A percentile compares a stretch with the other conserved stretches of the same genome.
These are phyloP conservation scores for Acronicta alni DNA, from an alignment of 2,888 invertebrate genomes.

Conservation along the genomic window DNA sequence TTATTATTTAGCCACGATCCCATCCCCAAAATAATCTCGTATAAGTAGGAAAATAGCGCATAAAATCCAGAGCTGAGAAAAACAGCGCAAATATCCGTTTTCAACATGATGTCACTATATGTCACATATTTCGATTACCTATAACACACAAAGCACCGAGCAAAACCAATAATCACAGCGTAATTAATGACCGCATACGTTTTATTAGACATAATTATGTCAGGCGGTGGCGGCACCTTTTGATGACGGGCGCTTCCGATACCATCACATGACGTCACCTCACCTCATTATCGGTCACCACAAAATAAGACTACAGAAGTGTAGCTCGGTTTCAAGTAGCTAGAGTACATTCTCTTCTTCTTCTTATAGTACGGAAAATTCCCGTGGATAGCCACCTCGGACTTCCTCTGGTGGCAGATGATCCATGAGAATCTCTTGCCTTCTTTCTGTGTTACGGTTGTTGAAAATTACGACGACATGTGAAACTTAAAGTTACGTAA, in stretches of 20 bases:
- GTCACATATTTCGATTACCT: constrained; percentile 4
- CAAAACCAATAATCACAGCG: constrained; percentile 44
- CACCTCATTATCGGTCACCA: constrained; percentile 22
- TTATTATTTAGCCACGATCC: too few species aligned
- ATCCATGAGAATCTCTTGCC: too few species aligned
- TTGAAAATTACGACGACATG: too few species aligned
- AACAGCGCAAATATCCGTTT: neutral
- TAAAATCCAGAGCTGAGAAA: too few species aligned
- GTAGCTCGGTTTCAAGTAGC: neutral
- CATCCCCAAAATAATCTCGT: too few species aligned
- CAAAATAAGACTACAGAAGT: neutral
- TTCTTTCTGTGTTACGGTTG: too few species aligned
- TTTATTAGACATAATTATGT: constrained; percentile 70
- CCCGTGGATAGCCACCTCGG: too few species aligned
- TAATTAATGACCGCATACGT: constrained; percentile 53
- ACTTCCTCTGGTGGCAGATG: too few species aligned
- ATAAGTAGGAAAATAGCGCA: too few species aligned
- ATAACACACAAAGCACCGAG: constrained; percentile 7
- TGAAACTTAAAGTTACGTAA: too few species aligned
- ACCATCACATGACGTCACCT: constrained; percentile 51
- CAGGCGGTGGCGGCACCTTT: constrained; percentile 62
- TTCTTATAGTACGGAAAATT: too few species aligned
- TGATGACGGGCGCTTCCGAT: constrained; percentile 57
- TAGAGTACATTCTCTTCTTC: too few species aligned
- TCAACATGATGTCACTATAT: constrained; percentile 31